Evolutionary conservation across 2,888 invertebrate genomes (phyloP).

Genomic region (Plutella xylostella): DNA sequence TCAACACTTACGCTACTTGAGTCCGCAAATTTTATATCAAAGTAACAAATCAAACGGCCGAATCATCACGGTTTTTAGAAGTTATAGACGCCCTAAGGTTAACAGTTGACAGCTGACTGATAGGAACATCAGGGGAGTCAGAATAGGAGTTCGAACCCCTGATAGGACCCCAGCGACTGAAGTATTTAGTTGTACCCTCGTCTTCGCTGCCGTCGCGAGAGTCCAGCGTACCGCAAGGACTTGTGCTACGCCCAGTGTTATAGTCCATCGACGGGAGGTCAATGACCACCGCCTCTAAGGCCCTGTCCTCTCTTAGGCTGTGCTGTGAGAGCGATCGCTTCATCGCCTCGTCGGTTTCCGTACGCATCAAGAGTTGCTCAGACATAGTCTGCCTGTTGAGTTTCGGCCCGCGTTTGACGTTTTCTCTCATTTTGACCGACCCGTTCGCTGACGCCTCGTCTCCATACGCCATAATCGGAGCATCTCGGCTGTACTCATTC

Average conservation of each 20-base stretch:
- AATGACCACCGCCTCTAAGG: constrained; percentile 53
- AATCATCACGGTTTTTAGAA: constrained; percentile 34
- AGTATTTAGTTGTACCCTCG: constrained; percentile 22
- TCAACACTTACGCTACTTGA: no score
- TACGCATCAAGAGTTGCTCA: constrained; percentile 30
- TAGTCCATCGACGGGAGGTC: constrained; percentile 46
- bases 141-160: constrained; percentile 65
- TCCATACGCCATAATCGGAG: constrained; percentile 57
- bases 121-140: constrained; percentile 33
- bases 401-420: constrained; percentile 24
- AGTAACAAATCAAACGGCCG: constrained; percentile 28
- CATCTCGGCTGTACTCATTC: constrained; percentile 31
- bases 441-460: constrained; percentile 20
- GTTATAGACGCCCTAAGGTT: constrained; percentile 36
- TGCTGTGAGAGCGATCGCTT: constrained; percentile 50
- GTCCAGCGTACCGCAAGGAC: constrained; percentile 27
- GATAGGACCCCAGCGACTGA: constrained; percentile 61
- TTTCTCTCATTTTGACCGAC: constrained; percentile 20
- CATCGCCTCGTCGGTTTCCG: constrained; percentile 23
- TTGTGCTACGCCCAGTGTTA: constrained; percentile 33
- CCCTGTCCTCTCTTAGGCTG: constrained; percentile 49
- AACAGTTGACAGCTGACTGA: constrained; percentile 52
- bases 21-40: no score
- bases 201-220: constrained; percentile 26
- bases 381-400: constrained; percentile 45